Evolutionary conservation across 1,140 invertebrate species (phyloP), one percentile per base, ranked within the genome.

Genomic region (Ericerus pela): DNA sequence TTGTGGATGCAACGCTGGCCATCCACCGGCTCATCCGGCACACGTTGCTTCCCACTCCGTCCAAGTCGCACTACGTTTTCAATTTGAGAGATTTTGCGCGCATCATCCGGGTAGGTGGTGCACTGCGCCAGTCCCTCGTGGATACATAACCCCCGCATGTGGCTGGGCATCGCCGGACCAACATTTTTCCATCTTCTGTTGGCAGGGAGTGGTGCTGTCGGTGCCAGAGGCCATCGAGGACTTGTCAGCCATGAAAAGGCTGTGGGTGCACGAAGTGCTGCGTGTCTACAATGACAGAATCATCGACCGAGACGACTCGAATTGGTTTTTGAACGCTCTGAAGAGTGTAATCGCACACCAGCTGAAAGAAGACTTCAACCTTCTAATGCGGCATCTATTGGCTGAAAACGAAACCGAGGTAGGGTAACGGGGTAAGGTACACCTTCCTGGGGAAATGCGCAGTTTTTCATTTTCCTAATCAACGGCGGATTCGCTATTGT

Each of bases 181-280:
- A 12, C 29, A 27, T 43, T 36, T 16, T 20, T 38, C 51, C 56
- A 24, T 31, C 51, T 53, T 57, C 16, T 51, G 5, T 33, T 63
- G 62, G 2, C 70, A 94, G 79, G 93, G 94, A 30, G 84, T 96
- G 0, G 70, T 96, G 12, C 68, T 97, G 10, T 95, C 91, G 0
- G 86, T 88, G 2, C 92, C 93, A 0, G 89, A 95, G 73, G 87
- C 88, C 10, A 92, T 88, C 64, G 82, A 88, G 62, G 84, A 89
- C 57, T 70, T 90, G n/a, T 74, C 79, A 6, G 81, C 83, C 3
- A 89, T 97, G 76, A 93, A 96, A 65, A 74, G 88, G 55, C 72
- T 96, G 0, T 96, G 93, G 93, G 81, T 95, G 10, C 92, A 97
- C 67, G 93, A 97, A 73, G 82, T 91, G 53, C 72, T 93, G 56